Evolutionary conservation across 2,888 invertebrate genomes (phyloP).

Genomic region (Mycogona germanica): DNA sequence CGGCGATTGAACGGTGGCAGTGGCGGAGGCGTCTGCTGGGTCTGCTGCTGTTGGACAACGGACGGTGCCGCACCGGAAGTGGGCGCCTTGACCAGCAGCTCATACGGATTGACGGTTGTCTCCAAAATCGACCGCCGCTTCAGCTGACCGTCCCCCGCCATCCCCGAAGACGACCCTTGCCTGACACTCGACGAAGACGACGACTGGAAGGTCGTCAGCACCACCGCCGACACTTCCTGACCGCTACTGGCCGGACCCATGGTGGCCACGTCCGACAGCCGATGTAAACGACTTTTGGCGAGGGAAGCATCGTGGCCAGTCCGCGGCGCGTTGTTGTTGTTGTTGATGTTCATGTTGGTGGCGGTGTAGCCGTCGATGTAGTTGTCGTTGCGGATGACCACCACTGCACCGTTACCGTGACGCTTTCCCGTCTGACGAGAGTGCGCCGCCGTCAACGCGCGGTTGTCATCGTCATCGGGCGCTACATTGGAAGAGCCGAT

Average conservation of each 20-base stretch:
- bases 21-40: too few relatives aligned
- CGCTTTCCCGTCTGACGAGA: not conserved
- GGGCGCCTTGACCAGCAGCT: conserved; percentile 17
- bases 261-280: conserved; percentile 3
- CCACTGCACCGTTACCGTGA: too few relatives aligned
- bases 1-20: too few relatives aligned
- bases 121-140: conserved; percentile 19
- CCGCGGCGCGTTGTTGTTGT: too few relatives aligned
- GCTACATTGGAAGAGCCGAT: not conserved
- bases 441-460: not conserved
- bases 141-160: not conserved
- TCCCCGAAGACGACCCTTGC: not conserved
- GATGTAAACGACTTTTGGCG: conserved; percentile 6
- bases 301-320: too few relatives aligned
- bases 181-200: not conserved
- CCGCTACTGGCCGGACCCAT: not conserved
- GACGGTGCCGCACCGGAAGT: too few relatives aligned
- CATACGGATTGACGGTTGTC: conserved; percentile 18
- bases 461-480: not conserved
- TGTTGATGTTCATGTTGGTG: too few relatives aligned
- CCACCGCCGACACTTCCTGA: not conserved
- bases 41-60: too few relatives aligned
- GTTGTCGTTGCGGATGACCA: too few relatives aligned
- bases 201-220: not conserved
- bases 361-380: too few relatives aligned